Evolutionary conservation across 2,113 vertebrate species (phyloP).

Genomic region (Athene noctua): DNA sequence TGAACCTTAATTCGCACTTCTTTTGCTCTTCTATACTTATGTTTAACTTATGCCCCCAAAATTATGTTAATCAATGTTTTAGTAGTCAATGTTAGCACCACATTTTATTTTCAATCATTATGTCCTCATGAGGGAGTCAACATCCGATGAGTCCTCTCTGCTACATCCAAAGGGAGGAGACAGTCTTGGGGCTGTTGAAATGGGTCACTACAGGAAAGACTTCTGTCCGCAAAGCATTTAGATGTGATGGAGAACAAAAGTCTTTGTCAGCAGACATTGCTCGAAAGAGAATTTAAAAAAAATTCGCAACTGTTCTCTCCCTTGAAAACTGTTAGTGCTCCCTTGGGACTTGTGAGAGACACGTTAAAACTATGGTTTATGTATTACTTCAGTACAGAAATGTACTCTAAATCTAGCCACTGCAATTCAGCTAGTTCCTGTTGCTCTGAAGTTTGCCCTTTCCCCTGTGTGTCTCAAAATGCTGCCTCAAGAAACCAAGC

Average conservation of each 20-base stretch:
- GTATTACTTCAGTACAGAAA: neutral
- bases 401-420: neutral
- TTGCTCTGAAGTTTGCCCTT: neutral
- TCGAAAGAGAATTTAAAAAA: neutral
- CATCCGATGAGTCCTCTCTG: neutral
- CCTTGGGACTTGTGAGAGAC: neutral
- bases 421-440: neutral
- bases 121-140: neutral
- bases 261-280: slow-evolving; percentile 13
- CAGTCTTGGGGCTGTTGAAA: neutral
- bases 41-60: neutral
- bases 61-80: neutral
- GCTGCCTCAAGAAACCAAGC: neutral
- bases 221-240: neutral
- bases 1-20: neutral
- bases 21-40: neutral
- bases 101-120: neutral
- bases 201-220: neutral
- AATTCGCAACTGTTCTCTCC: neutral
- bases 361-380: neutral
- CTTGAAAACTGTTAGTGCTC: slow-evolving; percentile 9
- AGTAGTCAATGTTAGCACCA: neutral
- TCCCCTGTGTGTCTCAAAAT: neutral
- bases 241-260: neutral
- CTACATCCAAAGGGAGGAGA: neutral